phyloP scores from a whole-genome alignment of 1,140 invertebrate species.

The Zophobas morio region DNA sequence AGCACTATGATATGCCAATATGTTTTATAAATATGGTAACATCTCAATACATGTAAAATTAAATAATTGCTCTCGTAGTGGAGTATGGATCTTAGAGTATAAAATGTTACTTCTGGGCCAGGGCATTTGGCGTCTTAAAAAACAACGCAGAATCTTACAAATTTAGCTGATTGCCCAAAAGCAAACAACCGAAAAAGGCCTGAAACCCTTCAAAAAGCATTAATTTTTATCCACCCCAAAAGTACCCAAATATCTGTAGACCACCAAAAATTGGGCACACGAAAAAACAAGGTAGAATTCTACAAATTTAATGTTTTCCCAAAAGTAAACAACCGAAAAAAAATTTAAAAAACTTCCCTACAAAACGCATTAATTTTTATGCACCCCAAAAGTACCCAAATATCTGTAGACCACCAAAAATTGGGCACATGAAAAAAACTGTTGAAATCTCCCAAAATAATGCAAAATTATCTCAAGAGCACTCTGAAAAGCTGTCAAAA shows the following conservation, averaged over 20 bases:
- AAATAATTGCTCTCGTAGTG: too few species aligned
- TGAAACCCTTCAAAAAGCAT: constrained; percentile 31
- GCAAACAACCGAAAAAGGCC: constrained; percentile 23
- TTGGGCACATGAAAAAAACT: constrained; percentile 36
- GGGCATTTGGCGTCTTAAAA: constrained; percentile 33
- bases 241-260: constrained; percentile 37
- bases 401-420: constrained; percentile 39
- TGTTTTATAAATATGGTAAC: too few species aligned
- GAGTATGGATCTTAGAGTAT: neutral
- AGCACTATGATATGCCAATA: too few species aligned
- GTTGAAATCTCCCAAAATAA: too few species aligned
- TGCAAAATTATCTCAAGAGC: too few species aligned
- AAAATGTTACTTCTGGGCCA: constrained; percentile 25
- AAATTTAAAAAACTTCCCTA: too few species aligned
- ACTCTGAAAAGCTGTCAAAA: too few species aligned
- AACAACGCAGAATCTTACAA: constrained; percentile 28
- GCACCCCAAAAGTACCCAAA: constrained; percentile 35
- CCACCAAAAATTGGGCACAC: constrained; percentile 37
- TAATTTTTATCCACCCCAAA: constrained; percentile 36
- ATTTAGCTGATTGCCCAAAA: constrained; percentile 26
- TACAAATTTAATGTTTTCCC: constrained; percentile 14
- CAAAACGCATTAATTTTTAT: neutral
- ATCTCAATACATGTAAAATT: too few species aligned
- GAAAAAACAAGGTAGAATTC: constrained; percentile 24
- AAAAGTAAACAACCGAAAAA: constrained; percentile 14